Evolutionary conservation across 2,888 invertebrate species (phyloP), one percentile per base, ranked within the genome.

Genomic region (Drosophila dives): DNA sequence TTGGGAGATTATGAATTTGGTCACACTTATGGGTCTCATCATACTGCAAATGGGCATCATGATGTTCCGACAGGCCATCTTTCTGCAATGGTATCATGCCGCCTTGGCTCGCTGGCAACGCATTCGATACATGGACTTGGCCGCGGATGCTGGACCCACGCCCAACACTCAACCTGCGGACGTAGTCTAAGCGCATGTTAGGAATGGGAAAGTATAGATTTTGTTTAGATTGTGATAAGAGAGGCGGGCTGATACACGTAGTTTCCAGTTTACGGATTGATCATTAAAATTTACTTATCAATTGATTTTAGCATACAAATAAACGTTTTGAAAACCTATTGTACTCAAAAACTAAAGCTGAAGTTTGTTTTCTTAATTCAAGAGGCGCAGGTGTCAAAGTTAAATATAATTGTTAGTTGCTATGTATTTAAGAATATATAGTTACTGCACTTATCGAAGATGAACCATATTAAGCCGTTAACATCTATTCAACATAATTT

Each of bases 1-100:
- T 42, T 97, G 97, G 96, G 98, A 99, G 93, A 84, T 91, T 1
- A 97, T 99, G 93, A 95, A 97, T 93, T 95, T 95, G 93, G 94
- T 96, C 70, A 97, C 97, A 92, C 66, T 97, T 48, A 92, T 97
- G 80, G 98, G 98, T 7, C 98, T 98, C 4, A 3, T 75, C 2
- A 70, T 97, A 11, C 94, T 98, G 3, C 93, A 98, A 64, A 90
- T 95, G 66, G 98, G 98, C 73, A 97, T 97, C 95, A 95, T 96
- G 83, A 93, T 96, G 58, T 99, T 99, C 94, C 97, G 98, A 85
- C 94, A 95, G 50, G 91, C 95, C 0, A 78, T 95, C 90, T 62
- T 87, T 76, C 34, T 93, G 79, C 89, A 88, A 83, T 69, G 86
- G 86, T 91, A 91, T 80, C 82, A 90, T 11, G 70, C 83, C 10